Base-by-base conservation (phyloP, 2,797 vertebrate species). In the Eospalax fontanierii region DNA sequence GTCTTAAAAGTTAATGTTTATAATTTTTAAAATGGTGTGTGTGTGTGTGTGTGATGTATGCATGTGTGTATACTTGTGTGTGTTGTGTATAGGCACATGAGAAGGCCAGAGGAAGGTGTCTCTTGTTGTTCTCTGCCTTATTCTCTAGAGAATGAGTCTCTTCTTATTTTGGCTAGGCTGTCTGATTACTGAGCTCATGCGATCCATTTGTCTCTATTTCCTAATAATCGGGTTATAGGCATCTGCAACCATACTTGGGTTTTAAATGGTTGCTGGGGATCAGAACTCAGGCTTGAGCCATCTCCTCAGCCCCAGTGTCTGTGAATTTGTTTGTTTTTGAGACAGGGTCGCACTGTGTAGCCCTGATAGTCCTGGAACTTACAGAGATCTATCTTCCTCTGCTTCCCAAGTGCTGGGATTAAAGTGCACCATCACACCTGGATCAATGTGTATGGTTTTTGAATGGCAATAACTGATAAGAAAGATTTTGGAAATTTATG, bases 1-100 rank as follows among this genome's bases (percentile, higher is more conserved):
- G 26, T 80, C 35, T 95, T 93, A 71, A 74, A 89, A 80, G 30
- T 74, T 94, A 96, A 66, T 91, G n/a, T 12, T 74, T 75, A 63
- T 87, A 87, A 73, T 71, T 57, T 28, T 3, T 68, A 71, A 71
- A 57, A 6, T 78, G 11, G 59, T 54, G 7, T 76, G 18, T 10
- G 35, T 12, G 9, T 11, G 35, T 54, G 16, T 76, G 18, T 10
- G 4, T 78, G 71, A 2, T 43, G 24, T 43, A 4, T 43, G 50
- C 35, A n/a, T 59, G 16, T 81, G 21, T 54, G 50, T 54, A 16
- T 75, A 28, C 46, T 46, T 75, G 43, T 75, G 43, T 75, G 28
- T 46, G 38, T 74, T 54, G 50, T 54, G 50, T 54, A 10, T 79
- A 85, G 66, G 26, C 24, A 30, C 57, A 30, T 68, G 40, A n/a